phyloP scores from a whole-genome alignment of 1,140 invertebrate genomes.

The Sesamia nonagrioides region DNA sequence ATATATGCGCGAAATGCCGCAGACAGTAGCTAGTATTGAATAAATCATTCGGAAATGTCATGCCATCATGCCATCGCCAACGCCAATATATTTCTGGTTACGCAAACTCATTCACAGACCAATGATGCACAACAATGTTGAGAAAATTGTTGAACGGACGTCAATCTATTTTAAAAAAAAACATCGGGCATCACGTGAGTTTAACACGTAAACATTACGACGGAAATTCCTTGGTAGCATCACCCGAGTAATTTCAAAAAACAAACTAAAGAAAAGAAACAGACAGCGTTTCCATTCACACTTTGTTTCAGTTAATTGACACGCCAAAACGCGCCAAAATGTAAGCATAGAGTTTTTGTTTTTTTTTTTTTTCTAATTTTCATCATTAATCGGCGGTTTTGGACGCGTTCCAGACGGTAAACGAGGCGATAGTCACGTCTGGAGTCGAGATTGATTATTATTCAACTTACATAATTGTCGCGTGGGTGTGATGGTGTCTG shows the following conservation, averaged over 20 bases:
- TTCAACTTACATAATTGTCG: constrained; percentile 42
- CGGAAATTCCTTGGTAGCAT: constrained; percentile 59
- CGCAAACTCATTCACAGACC: constrained; percentile 7
- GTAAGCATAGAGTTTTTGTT: constrained; percentile 48
- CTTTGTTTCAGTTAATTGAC: constrained; percentile 65
- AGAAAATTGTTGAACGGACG: constrained; percentile 62
- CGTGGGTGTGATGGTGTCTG: constrained; percentile 24
- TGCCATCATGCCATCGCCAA: too few relatives aligned
- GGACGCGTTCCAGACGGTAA: constrained; percentile 30
- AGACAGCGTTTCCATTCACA: constrained; percentile 67
- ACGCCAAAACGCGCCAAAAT: constrained; percentile 21
- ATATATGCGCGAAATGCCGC: too few relatives aligned
- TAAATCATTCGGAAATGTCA: neutral
- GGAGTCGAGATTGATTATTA: constrained; percentile 36
- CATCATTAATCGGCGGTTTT: constrained; percentile 53
- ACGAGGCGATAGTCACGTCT: constrained; percentile 10
- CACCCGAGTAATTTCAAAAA: constrained; percentile 50
- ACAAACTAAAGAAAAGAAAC: constrained; percentile 50
- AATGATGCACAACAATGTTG: constrained; percentile 67
- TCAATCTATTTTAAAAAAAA: constrained; percentile 65
- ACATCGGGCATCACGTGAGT: constrained; percentile 73
- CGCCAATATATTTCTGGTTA: neutral
- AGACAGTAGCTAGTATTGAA: too few relatives aligned
- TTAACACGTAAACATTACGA: constrained; percentile 66
- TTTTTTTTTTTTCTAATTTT: constrained; percentile 35